Base-by-base conservation (phyloP, 2,797 vertebrate genomes). In the Neostethus bicornis region DNA sequence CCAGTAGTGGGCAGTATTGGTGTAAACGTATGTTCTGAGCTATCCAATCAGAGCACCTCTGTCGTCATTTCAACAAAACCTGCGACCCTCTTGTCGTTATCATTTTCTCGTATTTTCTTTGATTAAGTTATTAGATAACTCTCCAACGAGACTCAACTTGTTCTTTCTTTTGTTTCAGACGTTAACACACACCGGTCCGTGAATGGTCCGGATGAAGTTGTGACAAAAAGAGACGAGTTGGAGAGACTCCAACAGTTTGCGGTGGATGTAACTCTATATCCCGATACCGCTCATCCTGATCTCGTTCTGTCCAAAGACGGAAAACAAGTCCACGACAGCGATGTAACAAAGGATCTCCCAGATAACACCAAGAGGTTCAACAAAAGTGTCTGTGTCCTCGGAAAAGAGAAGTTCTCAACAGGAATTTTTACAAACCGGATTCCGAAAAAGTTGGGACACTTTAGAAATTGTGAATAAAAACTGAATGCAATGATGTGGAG, bases 181-280 rank as follows among this genome's bases (percentile, higher is more conserved):
- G 0, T 32, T 31, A 11, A 51, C 11, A 14, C 5, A 23, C 4
- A 0, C 1, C 2, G 14, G 2, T 4, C 11, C 31, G 20, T 20
- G 1, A 11, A 17, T 17, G 19, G 35, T 31, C 21, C n/a, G 7
- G 53, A 37, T 31, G 19, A 17, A 0, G 8, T 43, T 7, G 45
- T 38, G 29, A 7, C 41, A 37, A 58, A 29, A 13, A 42, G 25
- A 29, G 35, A 56, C 0, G 17, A 66, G 7, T 47, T 72, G 4
- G n/a, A 59, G 28, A 45, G 45, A 1, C 5, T 73, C 4, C 29
- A 45, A 11, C 42, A 45, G 42, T 69, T 47, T 52, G 51, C 43
- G 21, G 65, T 74, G 17, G 47, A 69, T 1, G 51, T 74, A 32
- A 61, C 55, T 37, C 25, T 74, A 9, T 70, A 74, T 34, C 50